Evolutionary conservation across 2,797 vertebrate species (phyloP), one percentile per base, ranked within the genome.

Genomic region (Cryptoprocta ferox): DNA sequence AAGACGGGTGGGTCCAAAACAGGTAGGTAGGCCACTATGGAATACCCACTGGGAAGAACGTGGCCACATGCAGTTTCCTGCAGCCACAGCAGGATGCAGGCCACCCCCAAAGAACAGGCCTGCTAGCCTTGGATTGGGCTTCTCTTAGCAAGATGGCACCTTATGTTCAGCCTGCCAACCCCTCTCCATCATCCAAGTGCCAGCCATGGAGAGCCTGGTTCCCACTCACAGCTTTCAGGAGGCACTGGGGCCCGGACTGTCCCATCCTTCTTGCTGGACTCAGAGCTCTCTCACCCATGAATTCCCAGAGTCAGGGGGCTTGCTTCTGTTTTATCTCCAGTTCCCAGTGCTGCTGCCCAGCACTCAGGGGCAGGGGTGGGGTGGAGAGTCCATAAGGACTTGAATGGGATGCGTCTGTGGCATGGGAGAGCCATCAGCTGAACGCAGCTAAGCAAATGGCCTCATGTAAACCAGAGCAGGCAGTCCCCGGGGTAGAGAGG

Each of bases 351-450:
- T 45, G 59, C 65, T 75, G 53, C 37, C 16, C 68, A 35, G 76
- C 48, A 75, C 32, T 5, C 9, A 8, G 32, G 24, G 39, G 39
- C 12, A 9, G 68, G 68, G 68, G 37, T 39, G 1, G 6, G 13
- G 71, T 6, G 14, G 14, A 35, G 7, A n/a, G 8, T 24, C 70
- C 6, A 2, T n/a, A 61, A 83, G 39, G 45, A 45, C 45, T 30
- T 2, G 4, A 0, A 14, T 24, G 26, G 35, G 35, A 73, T 1
- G 0, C 39, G n/a, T 37, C 35, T 19, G 3, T 3, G 10, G 37
- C 45, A 21, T 5, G 19, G 4, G 4, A 1, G 6, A n/a, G 39
- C 35, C 68, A 32, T 0, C 5, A 7, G 12, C 15, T 42, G 10
- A 63, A 71, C 26, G 79, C 2, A 63, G 35, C 14, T 92, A 75